phyloP scores from a whole-genome alignment of 2,888 invertebrate species.

The Laothoe populi region DNA sequence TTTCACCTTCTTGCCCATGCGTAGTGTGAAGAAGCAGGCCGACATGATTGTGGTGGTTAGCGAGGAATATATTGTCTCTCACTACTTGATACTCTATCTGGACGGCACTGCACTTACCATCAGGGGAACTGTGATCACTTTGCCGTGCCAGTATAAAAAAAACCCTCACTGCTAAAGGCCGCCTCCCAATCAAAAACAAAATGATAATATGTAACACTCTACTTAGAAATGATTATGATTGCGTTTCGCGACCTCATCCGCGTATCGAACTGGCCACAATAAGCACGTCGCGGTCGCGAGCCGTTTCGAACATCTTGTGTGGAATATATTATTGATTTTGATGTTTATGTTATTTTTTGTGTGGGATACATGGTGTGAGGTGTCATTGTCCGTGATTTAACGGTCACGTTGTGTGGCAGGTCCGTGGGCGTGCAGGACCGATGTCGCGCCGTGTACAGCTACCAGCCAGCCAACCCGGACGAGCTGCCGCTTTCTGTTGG shows the following conservation, averaged over 20 bases:
- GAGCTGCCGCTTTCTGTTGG: constrained; percentile 94
- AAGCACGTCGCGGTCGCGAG: constrained; percentile 14
- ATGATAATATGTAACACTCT: background rate
- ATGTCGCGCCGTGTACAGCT: constrained; percentile 95
- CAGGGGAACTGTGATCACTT: too few species aligned
- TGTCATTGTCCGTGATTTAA: constrained; percentile 28
- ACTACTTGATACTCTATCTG: too few species aligned
- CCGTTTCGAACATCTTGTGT: constrained; percentile 9
- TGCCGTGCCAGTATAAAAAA: too few species aligned
- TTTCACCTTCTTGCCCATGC: too few species aligned
- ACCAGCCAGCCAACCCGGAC: constrained; percentile 96
- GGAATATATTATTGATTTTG: constrained; percentile 24
- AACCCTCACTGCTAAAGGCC: constrained; percentile 4
- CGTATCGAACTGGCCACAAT: constrained; percentile 10
- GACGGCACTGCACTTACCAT: too few species aligned
- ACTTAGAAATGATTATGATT: constrained; percentile 3
- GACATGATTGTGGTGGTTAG: too few species aligned
- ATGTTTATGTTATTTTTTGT: constrained; percentile 19
- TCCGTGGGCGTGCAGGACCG: constrained; percentile 81
- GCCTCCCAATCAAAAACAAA: background rate
- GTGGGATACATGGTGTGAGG: constrained; percentile 25
- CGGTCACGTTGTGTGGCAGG: constrained; percentile 44
- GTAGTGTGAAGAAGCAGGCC: too few species aligned
- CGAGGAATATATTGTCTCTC: too few species aligned
- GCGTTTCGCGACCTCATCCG: constrained; percentile 28